Conservation (phyloP, 2,888 invertebrate species). For the Lamellibrachia columna region DNA sequence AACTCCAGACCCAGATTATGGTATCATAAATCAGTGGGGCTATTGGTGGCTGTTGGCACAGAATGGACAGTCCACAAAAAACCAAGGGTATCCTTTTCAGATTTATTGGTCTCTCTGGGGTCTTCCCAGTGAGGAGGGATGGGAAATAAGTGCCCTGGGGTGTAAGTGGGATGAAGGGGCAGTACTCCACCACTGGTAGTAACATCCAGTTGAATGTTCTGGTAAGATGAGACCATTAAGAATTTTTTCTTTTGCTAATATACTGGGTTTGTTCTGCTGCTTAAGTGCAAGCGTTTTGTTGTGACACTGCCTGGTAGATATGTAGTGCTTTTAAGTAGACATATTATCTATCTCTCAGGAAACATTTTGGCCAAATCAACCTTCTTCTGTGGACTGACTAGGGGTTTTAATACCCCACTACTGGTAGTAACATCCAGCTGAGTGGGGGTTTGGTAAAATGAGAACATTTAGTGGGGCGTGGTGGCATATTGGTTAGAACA, state of each 20-base stretch:
- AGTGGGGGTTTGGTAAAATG: too few relatives aligned
- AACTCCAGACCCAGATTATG: background rate
- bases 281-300: background rate
- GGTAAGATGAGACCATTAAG: too few relatives aligned
- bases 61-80: background rate
- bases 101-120: background rate
- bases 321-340: too few relatives aligned
- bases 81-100: conserved; percentile 1
- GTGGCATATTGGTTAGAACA: too few relatives aligned
- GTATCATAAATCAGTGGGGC: background rate
- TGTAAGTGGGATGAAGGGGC: conserved; percentile 16
- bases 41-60: background rate
- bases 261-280: background rate
- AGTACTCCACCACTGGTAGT: background rate
- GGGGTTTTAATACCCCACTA: background rate
- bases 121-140: background rate
- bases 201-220: background rate
- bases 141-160: background rate
- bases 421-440: too few relatives aligned
- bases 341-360: too few relatives aligned
- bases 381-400: background rate
- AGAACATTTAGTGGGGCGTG: too few relatives aligned
- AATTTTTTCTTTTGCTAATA: background rate
- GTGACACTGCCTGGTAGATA: background rate
- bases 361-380: too few relatives aligned